Evolutionary conservation across 2,797 vertebrate genomes (phyloP), one percentile per base, ranked within the genome.

Genomic region (Onychomys torridus): DNA sequence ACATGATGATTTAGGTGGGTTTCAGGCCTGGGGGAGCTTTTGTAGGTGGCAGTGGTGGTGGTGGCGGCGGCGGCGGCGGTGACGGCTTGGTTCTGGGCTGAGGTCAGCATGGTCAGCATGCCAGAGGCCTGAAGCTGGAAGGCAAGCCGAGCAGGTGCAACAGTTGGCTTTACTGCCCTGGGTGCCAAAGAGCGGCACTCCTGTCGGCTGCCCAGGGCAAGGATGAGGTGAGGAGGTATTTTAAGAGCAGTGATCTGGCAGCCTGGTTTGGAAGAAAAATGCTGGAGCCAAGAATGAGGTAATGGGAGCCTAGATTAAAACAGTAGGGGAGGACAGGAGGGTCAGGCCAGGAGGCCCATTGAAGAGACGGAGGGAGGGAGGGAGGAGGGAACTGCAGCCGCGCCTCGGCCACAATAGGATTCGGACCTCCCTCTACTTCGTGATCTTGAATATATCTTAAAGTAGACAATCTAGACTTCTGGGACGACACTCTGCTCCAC

Each of bases 211-310:
- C 59, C 5, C 23, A 14, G 78, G 73, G 52, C 37, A 6, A 82
- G 67, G 59, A 19, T 79, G 82, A 93, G 65, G 83, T 10, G 82
- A 91, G 63, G 78, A 32, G 37, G 87, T 81, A 84, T 96, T 77
- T 95, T 93, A 91, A 91, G 87, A 93, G 55, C 8, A 71, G 77
- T 79, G 65, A 69, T 52, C 57, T 71, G 85, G 85, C 59, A 37
- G 89, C 79, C 75, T 43, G 17, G 46, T 78, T 69, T 34, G 61
- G 32, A 82, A 81, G 83, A 46, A 89, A 73, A 76, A 21, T 25
- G 37, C 67, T 40, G 67, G 82, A 71, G 73, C 78, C 77, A 76
- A 89, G 65, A 81, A 32, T 91, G 94, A 94, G 55, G 83, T 93
- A 40, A 89, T 16, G 2, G 67, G 93, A 91, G 21, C 78, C 43